Percentiles rank a stretch among this genome's conserved stretches.
Evolutionary conservation across 2,888 invertebrate species (phyloP).

Genomic region (Lochmaea crataegi): DNA sequence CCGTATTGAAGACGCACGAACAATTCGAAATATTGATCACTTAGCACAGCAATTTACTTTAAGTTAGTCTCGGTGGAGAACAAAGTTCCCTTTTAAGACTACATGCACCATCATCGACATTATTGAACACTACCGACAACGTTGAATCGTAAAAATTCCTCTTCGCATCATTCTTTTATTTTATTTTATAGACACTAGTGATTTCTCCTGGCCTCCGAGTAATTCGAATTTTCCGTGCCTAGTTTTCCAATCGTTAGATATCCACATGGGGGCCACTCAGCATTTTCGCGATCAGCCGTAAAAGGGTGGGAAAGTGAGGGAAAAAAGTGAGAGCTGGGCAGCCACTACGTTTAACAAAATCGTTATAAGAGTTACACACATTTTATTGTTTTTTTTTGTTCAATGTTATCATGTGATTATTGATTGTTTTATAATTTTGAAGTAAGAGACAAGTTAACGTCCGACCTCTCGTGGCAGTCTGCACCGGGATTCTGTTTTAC

Average conservation of each 20-base stretch:
- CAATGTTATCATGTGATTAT: no score
- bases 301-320: not conserved
- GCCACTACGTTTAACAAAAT: not conserved
- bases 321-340: not conserved
- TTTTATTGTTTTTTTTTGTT: no score
- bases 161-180: slow-evolving; percentile 23
- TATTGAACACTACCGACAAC: slow-evolving; percentile 6
- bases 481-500: no score
- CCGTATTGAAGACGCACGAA: not conserved
- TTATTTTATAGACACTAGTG: slow-evolving; percentile 30
- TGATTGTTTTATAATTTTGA: no score
- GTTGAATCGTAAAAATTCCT: slow-evolving; percentile 23
- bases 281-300: not conserved
- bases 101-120: slow-evolving; percentile 3
- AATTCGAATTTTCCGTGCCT: slow-evolving; percentile 31
- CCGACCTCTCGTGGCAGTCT: no score
- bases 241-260: slow-evolving; percentile 30
- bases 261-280: slow-evolving; percentile 10
- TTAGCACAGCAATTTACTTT: not conserved
- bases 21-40: not conserved
- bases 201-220: slow-evolving; percentile 25
- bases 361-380: not conserved
- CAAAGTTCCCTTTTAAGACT: slow-evolving; percentile 1
- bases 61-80: not conserved
- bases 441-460: no score